A percentile compares a stretch with the other conserved stretches of the same genome.
Evolutionary conservation across 1,140 invertebrate genomes (phyloP).

Genomic region (Pararge aegeria): DNA sequence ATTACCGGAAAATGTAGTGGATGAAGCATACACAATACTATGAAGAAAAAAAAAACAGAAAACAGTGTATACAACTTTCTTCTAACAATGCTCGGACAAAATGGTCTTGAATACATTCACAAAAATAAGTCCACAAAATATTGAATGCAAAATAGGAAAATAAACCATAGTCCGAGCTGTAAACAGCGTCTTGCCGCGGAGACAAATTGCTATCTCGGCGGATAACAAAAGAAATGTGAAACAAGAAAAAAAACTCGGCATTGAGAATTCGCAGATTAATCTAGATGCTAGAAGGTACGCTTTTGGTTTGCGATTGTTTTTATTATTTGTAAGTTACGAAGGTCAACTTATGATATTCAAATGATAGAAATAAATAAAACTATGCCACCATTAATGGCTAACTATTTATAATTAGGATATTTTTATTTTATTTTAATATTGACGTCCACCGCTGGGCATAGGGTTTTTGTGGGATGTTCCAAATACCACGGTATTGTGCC

Average conservation of each 20-base stretch:
- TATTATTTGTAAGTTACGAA: background rate
- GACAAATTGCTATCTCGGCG: slow-evolving; percentile 19
- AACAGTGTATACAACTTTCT: background rate
- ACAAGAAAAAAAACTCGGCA: slow-evolving; percentile 26
- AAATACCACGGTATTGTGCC: no score
- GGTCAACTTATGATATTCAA: background rate
- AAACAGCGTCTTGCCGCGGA: slow-evolving; percentile 16
- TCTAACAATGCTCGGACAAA: background rate
- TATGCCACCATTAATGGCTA: no score
- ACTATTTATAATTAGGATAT: no score
- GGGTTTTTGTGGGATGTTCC: no score
- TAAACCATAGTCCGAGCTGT: slow-evolving; percentile 17
- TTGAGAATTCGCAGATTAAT: slow-evolving; percentile 18
- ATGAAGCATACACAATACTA: background rate
- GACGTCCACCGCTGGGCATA: no score
- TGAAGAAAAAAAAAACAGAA: background rate
- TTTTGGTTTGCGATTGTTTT: slow-evolving; percentile 3
- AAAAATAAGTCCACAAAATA: slow-evolving; percentile 14
- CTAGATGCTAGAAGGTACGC: slow-evolving; percentile 1
- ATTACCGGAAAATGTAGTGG: no score
- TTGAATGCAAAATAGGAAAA: slow-evolving; percentile 18
- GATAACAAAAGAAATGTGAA: slow-evolving; percentile 21
- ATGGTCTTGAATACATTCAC: slow-evolving; percentile 6
- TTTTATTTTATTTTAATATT: no score
- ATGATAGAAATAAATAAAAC: no score